Evolutionary conservation across 2,113 vertebrate genomes (phyloP), one percentile per base, ranked within the genome.

Genomic region (Mesembrinibis cayennensis): DNA sequence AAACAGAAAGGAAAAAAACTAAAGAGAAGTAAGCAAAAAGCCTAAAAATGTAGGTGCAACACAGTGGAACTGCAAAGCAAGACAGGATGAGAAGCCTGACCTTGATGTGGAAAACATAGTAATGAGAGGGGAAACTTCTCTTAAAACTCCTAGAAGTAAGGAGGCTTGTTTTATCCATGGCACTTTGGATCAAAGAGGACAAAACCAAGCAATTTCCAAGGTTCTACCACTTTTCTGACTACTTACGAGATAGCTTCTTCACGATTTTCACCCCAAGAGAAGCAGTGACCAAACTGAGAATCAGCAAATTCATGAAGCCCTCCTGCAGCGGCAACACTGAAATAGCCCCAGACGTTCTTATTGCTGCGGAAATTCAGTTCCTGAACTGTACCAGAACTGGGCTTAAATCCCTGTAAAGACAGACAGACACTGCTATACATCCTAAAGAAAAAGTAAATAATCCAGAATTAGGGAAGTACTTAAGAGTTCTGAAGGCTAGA

Each of bases 271-370:
- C 99, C 99, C 99, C 99, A 99, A 11, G 99, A 99, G 97, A 99
- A 99, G 96, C 99, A 99, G 97, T 99, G 99, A 38, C 99, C 99
- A 82, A 99, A 99, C 80, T 99, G 99, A 87, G 99, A 99, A 97
- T 99, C 99, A 0, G 99, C 99, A 96, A 99, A 99, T 93, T 99
- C 99, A 29, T 99, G 99, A 87, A 99, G 99, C 20, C 99, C 99
- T 42, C 99, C 99, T 72, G 99, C 99, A 5, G 99, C 99, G 49
- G 99, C 99, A 30, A 99, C 99, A 18, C 99, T 99, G 97, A 99
- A 99, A 98, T 99, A 99, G 89, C 99, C 99, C 99, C 99, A 99
- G 56, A 99, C 99, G 0, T 99, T 99, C 97, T 99, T 99, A 93
- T 99, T 99, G 98, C 99, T 99, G 95, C 99, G 99, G 97, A 99